Conservation (phyloP, 2,888 invertebrate genomes). For the Heliconius hortense region DNA sequence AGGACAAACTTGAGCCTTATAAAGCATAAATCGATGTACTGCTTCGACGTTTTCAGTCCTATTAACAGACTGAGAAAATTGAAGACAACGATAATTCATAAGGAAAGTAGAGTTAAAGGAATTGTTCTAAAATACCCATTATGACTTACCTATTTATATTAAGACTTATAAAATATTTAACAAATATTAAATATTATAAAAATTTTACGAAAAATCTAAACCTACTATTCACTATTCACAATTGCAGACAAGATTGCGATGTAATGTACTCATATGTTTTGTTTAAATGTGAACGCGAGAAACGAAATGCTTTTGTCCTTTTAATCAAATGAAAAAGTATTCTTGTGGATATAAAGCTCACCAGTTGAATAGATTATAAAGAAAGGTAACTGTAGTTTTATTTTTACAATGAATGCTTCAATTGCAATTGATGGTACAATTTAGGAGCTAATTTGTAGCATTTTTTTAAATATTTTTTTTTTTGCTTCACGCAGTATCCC, state of each 20-base stretch:
- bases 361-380: not conserved
- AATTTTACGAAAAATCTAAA: not conserved
- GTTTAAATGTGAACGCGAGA: conserved; percentile 6
- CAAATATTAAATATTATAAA: not conserved
- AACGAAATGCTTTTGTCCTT: conserved; percentile 3
- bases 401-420: not conserved
- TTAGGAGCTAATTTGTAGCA: not conserved
- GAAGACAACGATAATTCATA: no score
- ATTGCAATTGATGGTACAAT: not conserved
- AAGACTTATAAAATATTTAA: no score
- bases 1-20: no score
- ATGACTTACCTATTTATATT: no score
- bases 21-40: no score
- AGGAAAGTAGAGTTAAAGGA: no score
- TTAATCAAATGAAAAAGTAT: conserved; percentile 1
- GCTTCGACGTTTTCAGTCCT: no score
- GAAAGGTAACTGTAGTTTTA: not conserved
- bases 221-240: not conserved
- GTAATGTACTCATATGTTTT: conserved; percentile 16
- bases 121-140: no score
- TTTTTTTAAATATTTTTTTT: no score
- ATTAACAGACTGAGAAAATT: no score
- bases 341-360: not conserved
- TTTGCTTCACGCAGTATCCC: no score
- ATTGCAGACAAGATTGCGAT: conserved; percentile 2